A percentile compares a stretch with the other conserved stretches of the same genome.
Evolutionary conservation across 2,113 vertebrate species (phyloP).

Genomic region (Oryctolagus cuniculus): mOryCun1.1 NC_091442.1:97982001-97982500

Average conservation of each 20-base stretch:
- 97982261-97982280: no score
- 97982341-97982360: no score
- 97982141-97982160: background rate
- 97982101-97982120: background rate
- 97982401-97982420: background rate
- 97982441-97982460: background rate
- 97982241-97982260: no score
- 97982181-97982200: no score
- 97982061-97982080: background rate
- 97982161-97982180: background rate
- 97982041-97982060: conserved; percentile 2
- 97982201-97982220: no score
- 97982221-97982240: no score
- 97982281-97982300: no score
- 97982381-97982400: background rate
- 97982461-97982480: background rate
- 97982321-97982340: no score
- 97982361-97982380: no score
- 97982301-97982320: no score
- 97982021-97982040: background rate
- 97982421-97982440: background rate
- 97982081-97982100: background rate
- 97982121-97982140: background rate
- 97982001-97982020: no score
- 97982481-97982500: background rate